These are phyloP conservation scores for Amazona ochrocephala DNA, from an alignment of 2,797 vertebrate genomes.

Conservation along the genomic window DNA sequence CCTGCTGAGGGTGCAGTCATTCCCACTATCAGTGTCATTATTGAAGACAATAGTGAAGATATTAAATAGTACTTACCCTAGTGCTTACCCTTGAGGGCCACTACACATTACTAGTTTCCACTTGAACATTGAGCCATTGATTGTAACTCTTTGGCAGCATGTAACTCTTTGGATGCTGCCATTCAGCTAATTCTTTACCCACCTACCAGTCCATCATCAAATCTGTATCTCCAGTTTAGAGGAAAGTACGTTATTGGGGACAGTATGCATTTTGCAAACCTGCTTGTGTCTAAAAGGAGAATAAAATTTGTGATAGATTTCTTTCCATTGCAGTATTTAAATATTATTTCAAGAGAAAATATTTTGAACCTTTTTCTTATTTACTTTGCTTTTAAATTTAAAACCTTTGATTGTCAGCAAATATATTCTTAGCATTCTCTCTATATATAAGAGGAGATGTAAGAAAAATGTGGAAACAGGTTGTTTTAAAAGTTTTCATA, in stretches of 20 bases:
- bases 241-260: background rate
- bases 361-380: background rate
- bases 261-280: background rate
- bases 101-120: background rate
- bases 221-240: background rate
- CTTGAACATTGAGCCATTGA: background rate
- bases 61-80: background rate
- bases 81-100: background rate
- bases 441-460: background rate
- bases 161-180: background rate
- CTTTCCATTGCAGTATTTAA: background rate
- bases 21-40: background rate
- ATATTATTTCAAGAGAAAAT: background rate
- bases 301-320: background rate
- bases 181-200: background rate
- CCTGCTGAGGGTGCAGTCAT: background rate
- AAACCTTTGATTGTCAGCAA: background rate
- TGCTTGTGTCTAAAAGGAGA: background rate
- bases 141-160: background rate
- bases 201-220: background rate
- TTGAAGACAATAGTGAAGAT: background rate
- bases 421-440: background rate
- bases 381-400: background rate
- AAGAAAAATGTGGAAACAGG: background rate
- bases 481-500: conserved; percentile 30